Percentiles rank a stretch among this genome's conserved stretches.
Conservation (phyloP, 2,797 vertebrate species). For the Sebastes cheni region DNA sequence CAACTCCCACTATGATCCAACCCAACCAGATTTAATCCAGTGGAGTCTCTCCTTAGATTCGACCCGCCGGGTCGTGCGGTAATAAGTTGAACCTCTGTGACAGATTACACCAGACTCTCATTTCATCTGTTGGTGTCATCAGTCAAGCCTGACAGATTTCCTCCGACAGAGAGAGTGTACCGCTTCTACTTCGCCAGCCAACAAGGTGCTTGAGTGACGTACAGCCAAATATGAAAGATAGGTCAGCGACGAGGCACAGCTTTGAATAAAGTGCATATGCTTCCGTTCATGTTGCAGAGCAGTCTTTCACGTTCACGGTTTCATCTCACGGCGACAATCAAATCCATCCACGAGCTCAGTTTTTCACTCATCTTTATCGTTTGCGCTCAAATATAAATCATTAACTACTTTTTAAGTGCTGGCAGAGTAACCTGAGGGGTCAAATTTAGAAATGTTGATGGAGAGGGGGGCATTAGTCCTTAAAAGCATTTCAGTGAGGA, state of each 20-base stretch:
- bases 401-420: background rate
- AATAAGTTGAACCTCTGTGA: slow-evolving; percentile 12
- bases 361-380: background rate
- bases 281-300: background rate
- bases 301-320: background rate
- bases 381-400: background rate
- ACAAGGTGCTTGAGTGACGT: slow-evolving; percentile 16
- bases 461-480: background rate
- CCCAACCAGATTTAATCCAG: slow-evolving; percentile 2
- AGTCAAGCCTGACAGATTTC: slow-evolving; percentile 44
- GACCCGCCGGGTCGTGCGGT: background rate
- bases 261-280: background rate
- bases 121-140: slow-evolving; percentile 38
- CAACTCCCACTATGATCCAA: background rate
- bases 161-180: slow-evolving; percentile 18
- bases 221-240: slow-evolving; percentile 3
- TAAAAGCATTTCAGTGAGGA: slow-evolving; percentile 16
- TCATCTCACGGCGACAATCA: background rate
- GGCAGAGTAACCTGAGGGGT: background rate
- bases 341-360: background rate
- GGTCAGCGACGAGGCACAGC: background rate
- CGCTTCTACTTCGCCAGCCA: slow-evolving; percentile 10
- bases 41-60: background rate
- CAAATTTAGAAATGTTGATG: background rate
- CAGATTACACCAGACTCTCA: slow-evolving; percentile 29